These are phyloP conservation scores for Candidula unifasciata DNA, from an alignment of 2,888 invertebrate genomes.

Conservation along the genomic window DNA sequence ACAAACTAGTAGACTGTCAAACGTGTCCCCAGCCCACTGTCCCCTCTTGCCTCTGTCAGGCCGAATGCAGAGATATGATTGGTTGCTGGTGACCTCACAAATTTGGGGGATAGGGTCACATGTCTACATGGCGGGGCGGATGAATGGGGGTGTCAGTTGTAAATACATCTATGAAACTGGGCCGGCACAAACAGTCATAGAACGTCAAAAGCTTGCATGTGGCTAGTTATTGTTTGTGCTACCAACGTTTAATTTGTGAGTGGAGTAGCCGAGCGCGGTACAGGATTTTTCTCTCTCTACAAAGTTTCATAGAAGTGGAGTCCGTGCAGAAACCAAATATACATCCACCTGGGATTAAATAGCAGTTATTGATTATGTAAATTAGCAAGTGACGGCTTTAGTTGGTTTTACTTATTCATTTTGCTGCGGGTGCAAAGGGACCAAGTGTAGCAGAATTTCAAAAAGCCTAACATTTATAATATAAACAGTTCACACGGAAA, in stretches of 20 bases:
- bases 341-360: too few relatives aligned
- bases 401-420: neutral
- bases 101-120: constrained; percentile 45
- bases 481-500: too few relatives aligned
- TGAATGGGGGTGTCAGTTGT: constrained; percentile 31
- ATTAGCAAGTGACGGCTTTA: neutral
- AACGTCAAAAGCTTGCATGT: constrained; percentile 45
- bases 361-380: constrained; percentile 24
- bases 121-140: constrained; percentile 22
- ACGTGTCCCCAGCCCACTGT: neutral
- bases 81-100: constrained; percentile 55
- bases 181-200: constrained; percentile 48
- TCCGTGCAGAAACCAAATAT: too few relatives aligned
- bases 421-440: neutral
- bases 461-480: too few relatives aligned
- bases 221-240: neutral
- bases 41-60: constrained; percentile 12
- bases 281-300: too few relatives aligned
- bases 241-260: too few relatives aligned
- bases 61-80: constrained; percentile 48
- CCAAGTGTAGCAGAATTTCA: neutral
- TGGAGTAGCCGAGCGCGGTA: too few relatives aligned
- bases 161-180: constrained; percentile 37
- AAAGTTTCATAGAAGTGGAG: too few relatives aligned
- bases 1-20: too few relatives aligned